Evolutionary conservation across 2,113 vertebrate species (phyloP), one percentile per base, ranked within the genome.

Genomic region (Hipposideros armiger): DNA sequence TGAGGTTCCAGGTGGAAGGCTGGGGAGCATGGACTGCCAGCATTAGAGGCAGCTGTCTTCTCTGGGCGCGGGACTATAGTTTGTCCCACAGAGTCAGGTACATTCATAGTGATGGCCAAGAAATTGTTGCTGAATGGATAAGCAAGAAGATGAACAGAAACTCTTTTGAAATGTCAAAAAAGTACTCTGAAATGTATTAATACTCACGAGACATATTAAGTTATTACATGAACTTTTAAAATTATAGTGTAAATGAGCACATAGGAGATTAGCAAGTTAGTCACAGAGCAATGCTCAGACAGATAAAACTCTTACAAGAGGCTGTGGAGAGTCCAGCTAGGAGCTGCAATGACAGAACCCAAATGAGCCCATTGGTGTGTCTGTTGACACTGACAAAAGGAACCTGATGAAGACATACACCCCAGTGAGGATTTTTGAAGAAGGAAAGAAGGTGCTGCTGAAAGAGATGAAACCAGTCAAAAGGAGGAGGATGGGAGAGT

Each of bases 21-120:
- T 69, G 58, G 60, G 22, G 30, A 40, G 16, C 0, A 0, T 6
- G 17, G 11, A 22, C 2, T 32, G 4, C 1, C 36, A 50, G 42
- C 52, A 36, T 19, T 40, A 32, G 13, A 47, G 52, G 14, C 3
- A 64, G 52, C 30, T n/a, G 36, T 70, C 85, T 87, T 32, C 47
- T 70, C 69, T 47, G 45, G 11, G n/a, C 87, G 13, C 0, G 0
- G 47, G 42, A 52, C 17, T 26, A 22, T 5, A 6, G 1, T 3
- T 52, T 7, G 2, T n/a, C 50, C 26, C 47, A 4, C 5, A 30
- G 47, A n/a, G 26, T 42, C 36, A 56, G 58, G 58, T 20, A 64
- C 10, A 42, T 9, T 50, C 20, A 56, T 1, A 50, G 40, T 30
- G 66, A 72, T 19, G 7, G 32, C 80, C 77, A 84, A 80, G 72